Percentiles rank a stretch among this genome's conserved stretches.
Conservation (phyloP, 2,888 invertebrate genomes). For the Zygaena filipendulae region DNA sequence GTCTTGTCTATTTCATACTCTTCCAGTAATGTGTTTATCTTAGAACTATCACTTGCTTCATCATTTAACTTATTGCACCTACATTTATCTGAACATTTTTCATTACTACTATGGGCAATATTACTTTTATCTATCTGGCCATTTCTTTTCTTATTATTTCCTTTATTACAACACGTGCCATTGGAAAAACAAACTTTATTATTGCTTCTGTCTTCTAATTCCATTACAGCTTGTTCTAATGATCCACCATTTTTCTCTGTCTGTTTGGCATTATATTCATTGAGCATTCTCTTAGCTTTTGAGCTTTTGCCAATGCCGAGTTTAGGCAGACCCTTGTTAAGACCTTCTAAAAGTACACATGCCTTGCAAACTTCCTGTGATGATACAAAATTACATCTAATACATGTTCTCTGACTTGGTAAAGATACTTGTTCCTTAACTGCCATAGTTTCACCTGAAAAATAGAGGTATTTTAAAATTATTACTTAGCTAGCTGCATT, state of each 20-base stretch:
- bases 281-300: slow-evolving; percentile 76
- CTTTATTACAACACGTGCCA: slow-evolving; percentile 22
- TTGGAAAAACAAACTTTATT: slow-evolving; percentile 23
- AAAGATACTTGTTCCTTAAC: slow-evolving; percentile 85
- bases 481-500: not conserved
- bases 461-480: not conserved
- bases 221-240: slow-evolving; percentile 25
- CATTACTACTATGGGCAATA: too few species aligned
- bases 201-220: slow-evolving; percentile 25
- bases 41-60: slow-evolving; percentile 24
- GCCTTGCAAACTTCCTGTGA: slow-evolving; percentile 97
- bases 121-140: slow-evolving; percentile 15
- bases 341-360: slow-evolving; percentile 93
- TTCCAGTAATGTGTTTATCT: slow-evolving; percentile 32
- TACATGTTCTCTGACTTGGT: slow-evolving; percentile 83
- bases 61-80: slow-evolving; percentile 15
- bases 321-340: slow-evolving; percentile 92
- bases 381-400: slow-evolving; percentile 88
- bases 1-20: slow-evolving; percentile 32
- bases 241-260: slow-evolving; percentile 13
- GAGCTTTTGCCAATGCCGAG: slow-evolving; percentile 91
- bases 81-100: slow-evolving; percentile 28
- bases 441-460: slow-evolving; percentile 83
- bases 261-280: slow-evolving; percentile 54
- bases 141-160: slow-evolving; percentile 15